These are phyloP conservation scores for Zaprionus obscuricornis DNA, from an alignment of 2,888 invertebrate species.

Conservation along the genomic window DNA sequence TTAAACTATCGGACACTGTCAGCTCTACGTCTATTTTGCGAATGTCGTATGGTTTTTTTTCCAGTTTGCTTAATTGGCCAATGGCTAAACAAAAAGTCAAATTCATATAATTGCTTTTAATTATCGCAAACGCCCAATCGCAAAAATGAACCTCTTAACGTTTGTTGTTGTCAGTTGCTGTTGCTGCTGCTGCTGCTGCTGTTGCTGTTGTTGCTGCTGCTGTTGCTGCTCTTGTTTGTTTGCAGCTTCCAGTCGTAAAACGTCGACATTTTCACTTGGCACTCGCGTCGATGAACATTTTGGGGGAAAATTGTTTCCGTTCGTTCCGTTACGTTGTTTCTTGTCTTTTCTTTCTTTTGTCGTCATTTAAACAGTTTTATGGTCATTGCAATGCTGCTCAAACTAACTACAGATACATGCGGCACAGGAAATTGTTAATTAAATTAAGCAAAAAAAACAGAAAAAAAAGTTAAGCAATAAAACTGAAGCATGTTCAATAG, in stretches of 20 bases:
- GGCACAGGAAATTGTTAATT: slow-evolving; percentile 71
- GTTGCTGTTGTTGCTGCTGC: slow-evolving; percentile 10
- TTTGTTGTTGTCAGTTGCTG: slow-evolving; percentile 28
- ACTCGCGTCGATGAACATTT: slow-evolving; percentile 39
- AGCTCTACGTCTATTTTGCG: slow-evolving; percentile 2
- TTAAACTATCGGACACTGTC: background rate
- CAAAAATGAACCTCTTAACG: slow-evolving; percentile 49
- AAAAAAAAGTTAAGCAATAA: slow-evolving; percentile 67
- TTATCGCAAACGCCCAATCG: slow-evolving; percentile 82
- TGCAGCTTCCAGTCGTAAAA: slow-evolving; percentile 33
- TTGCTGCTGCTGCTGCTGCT: slow-evolving; percentile 20
- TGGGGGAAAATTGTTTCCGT: slow-evolving; percentile 74
- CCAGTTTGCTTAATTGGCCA: slow-evolving; percentile 75
- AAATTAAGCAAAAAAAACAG: slow-evolving; percentile 69
- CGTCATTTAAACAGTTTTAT: slow-evolving; percentile 30
- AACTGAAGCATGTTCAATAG: slow-evolving; percentile 28
- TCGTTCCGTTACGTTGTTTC: no score
- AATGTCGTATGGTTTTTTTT: slow-evolving; percentile 14
- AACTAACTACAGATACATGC: slow-evolving; percentile 28
- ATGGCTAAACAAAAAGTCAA: slow-evolving; percentile 54
- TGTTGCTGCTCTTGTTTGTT: slow-evolving; percentile 11
- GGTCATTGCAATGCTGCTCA: slow-evolving; percentile 24
- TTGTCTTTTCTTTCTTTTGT: no score
- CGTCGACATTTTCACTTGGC: slow-evolving; percentile 53
- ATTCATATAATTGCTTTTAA: slow-evolving; percentile 75